Conservation (phyloP, 2,797 vertebrate genomes). For the Sebastiscus albofasciatus region DNA sequence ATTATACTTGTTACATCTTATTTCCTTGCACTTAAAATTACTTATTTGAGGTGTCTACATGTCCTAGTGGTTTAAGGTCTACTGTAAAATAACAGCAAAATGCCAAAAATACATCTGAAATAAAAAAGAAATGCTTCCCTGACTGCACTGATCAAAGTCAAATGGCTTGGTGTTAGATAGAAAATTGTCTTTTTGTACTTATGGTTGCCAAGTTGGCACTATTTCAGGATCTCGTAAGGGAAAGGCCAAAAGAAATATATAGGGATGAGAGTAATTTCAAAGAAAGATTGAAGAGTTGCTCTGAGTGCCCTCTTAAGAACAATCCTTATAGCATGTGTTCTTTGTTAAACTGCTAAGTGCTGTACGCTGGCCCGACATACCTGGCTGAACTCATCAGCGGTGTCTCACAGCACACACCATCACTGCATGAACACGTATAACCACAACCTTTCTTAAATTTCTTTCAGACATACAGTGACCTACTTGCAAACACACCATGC, state of each 20-base stretch:
- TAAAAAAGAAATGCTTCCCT: not conserved
- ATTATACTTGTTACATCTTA: not conserved
- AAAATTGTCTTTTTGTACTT: not conserved
- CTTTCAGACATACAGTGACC: slow-evolving; percentile 7
- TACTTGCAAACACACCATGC: not conserved
- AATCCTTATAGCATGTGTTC: not conserved
- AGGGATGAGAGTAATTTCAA: not conserved
- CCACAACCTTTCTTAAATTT: not conserved
- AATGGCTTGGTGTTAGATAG: not conserved
- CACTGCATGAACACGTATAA: not conserved
- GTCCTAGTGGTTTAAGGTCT: not conserved
- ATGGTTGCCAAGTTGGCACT: not conserved
- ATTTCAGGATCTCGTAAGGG: not conserved
- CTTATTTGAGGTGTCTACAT: not conserved
- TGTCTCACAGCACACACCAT: not conserved
- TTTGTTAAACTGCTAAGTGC: not conserved
- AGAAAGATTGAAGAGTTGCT: not conserved
- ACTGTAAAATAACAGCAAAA: not conserved
- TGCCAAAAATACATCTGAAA: not conserved
- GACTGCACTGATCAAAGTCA: not conserved
- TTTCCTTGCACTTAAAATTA: not conserved
- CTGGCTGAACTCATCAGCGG: not conserved
- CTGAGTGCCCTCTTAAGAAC: not conserved
- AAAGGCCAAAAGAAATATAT: not conserved
- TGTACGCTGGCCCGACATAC: not conserved